Conservation (phyloP, 2,888 invertebrate species). For the Biston betularia region DNA sequence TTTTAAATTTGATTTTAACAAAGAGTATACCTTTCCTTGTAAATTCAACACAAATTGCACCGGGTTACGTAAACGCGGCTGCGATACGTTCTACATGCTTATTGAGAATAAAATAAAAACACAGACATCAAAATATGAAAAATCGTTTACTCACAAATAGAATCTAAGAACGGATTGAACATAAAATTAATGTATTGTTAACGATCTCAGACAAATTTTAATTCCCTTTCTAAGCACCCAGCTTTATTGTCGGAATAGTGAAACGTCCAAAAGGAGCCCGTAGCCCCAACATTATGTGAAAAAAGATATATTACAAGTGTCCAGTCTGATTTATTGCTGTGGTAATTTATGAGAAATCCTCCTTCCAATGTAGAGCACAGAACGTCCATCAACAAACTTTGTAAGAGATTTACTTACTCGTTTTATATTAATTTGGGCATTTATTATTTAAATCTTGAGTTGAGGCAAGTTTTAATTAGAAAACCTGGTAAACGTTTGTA, state of each 20-base stretch:
- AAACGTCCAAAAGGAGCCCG: slow-evolving; percentile 29
- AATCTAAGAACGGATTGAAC: neutral
- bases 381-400: slow-evolving; percentile 42
- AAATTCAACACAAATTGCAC: too few species aligned
- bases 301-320: slow-evolving; percentile 41
- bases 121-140: too few species aligned
- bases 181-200: slow-evolving; percentile 39
- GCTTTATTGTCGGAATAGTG: slow-evolving; percentile 43
- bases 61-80: too few species aligned
- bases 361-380: slow-evolving; percentile 33
- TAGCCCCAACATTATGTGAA: slow-evolving; percentile 39
- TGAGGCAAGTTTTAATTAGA: slow-evolving; percentile 27
- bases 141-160: neutral
- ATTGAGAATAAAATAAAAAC: too few species aligned
- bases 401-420: slow-evolving; percentile 26
- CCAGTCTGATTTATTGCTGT: slow-evolving; percentile 41
- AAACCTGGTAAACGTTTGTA: neutral
- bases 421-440: slow-evolving; percentile 38
- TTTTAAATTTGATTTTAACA: too few species aligned
- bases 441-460: slow-evolving; percentile 28
- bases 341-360: slow-evolving; percentile 39
- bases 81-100: too few species aligned
- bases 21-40: too few species aligned
- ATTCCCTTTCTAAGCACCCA: slow-evolving; percentile 29
- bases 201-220: slow-evolving; percentile 39